Base-by-base conservation (phyloP, 2,113 vertebrate genomes). In the Coracopsis vasa region DNA sequence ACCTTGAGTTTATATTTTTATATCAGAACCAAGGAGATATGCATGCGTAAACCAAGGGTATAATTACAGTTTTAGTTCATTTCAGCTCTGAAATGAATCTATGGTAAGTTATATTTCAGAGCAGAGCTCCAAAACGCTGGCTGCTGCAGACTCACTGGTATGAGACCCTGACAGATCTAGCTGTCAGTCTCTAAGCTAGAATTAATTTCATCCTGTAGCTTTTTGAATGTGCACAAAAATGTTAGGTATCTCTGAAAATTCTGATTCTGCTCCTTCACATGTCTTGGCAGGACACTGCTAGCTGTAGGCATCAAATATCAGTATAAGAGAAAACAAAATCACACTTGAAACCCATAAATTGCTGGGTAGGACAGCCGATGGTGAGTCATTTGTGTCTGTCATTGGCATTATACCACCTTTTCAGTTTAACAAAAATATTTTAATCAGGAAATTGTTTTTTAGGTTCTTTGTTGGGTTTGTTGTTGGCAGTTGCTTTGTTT, bases 1-100 rank as follows among this genome's bases (percentile, higher is more conserved):
- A 86, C 75, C 44, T 74, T 24, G 41, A 78, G 31, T 61, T 80
- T 80, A 10, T 74, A 2, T 37, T 75, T 92, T 90, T 96, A 77
- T 83, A 78, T 80, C 90, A 94, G 56, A 80, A 71, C 37, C 65
- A 69, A 56, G 50, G 79, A 90, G 60, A 82, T 92, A 58, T 61
- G 72, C 70, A 54, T 24, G 2, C 2, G 8, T 82, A 92, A 94
- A 93, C 70, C 88, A 86, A 80, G 90, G 53, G 35, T 80, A 75
- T 96, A 96, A 94, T 96, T 95, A 90, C 69, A 84, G 86, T 93
- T 93, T 90, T 96, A 92, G 81, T 89, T 93, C 78, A 88, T 96
- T 97, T 96, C 93, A 96, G 73, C 81, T 91, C 80, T 83, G 94
- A 95, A 96, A 94, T 96, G 62, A 94, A 79, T 95, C 79, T 77